Conservation (phyloP, 1,140 invertebrate genomes). For the Lerema accius region DNA sequence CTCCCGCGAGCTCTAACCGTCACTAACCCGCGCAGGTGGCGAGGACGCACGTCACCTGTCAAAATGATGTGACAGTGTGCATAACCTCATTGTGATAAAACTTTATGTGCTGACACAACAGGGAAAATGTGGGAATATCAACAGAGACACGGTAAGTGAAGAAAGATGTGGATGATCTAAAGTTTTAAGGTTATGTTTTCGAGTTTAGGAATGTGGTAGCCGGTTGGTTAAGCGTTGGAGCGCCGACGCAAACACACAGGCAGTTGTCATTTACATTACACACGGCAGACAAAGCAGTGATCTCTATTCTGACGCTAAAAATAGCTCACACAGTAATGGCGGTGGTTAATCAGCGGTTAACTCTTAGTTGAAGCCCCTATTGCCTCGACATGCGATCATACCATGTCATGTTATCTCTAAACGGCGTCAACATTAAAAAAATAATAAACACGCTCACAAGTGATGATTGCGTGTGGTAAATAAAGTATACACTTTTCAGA, state of each 20-base stretch:
- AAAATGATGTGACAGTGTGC: constrained; percentile 70
- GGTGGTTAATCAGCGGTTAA: constrained; percentile 77
- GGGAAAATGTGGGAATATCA: constrained; percentile 58
- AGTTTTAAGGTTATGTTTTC: constrained; percentile 64
- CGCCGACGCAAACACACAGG: constrained; percentile 42
- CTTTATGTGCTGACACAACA: constrained; percentile 54
- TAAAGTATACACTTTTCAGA: neutral
- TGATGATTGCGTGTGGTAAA: neutral
- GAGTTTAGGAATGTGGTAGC: constrained; percentile 19
- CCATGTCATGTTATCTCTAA: constrained; percentile 32
- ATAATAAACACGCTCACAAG: constrained; percentile 22
- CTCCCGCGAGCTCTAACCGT: constrained; percentile 45
- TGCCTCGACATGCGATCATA: constrained; percentile 33
- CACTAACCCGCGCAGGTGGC: constrained; percentile 54
- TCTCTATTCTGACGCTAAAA: constrained; percentile 76
- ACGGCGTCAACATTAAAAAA: constrained; percentile 27
- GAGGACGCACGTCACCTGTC: constrained; percentile 66
- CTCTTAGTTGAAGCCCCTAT: constrained; percentile 54
- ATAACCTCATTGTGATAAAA: constrained; percentile 64
- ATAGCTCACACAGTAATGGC: constrained; percentile 72
- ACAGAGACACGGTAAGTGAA: constrained; percentile 61
- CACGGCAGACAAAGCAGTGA: constrained; percentile 72
- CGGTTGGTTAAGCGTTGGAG: constrained; percentile 12
- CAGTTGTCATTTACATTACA: constrained; percentile 72
- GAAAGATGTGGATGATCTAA: constrained; percentile 27